Evolutionary conservation across 2,888 invertebrate genomes (phyloP).

Genomic region (Parnassius apollo): DNA sequence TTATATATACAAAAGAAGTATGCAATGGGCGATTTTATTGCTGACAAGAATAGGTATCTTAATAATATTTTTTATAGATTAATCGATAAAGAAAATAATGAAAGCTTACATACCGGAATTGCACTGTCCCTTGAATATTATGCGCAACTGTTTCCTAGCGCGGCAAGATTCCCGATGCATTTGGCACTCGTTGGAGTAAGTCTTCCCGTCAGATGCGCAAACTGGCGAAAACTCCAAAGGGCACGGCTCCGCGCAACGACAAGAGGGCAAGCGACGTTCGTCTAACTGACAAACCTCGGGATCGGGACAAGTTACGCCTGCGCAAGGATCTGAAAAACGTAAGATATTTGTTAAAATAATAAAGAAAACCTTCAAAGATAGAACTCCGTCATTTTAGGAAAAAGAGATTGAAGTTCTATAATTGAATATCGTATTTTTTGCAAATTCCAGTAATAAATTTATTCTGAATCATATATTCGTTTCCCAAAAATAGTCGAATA

Average conservation of each 20-base stretch:
- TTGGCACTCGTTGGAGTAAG: slow-evolving; percentile 92
- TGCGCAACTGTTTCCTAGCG: slow-evolving; percentile 85
- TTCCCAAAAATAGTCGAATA: no score
- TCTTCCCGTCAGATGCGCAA: slow-evolving; percentile 90
- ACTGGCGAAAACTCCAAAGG: slow-evolving; percentile 89
- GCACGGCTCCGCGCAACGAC: slow-evolving; percentile 90
- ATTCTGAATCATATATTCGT: no score
- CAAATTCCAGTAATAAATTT: no score
- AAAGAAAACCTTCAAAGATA: no score
- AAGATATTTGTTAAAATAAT: neutral
- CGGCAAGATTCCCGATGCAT: slow-evolving; percentile 91
- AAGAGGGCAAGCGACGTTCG: slow-evolving; percentile 87
- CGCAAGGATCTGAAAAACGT: slow-evolving; percentile 88
- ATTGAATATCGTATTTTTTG: no score
- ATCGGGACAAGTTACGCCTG: slow-evolving; percentile 87
- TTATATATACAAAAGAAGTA: no score
- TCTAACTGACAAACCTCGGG: slow-evolving; percentile 93
- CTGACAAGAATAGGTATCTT: no score
- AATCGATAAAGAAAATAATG: no score
- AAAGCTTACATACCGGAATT: slow-evolving; percentile 82
- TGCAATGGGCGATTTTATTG: no score
- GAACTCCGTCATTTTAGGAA: no score
- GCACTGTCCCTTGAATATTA: slow-evolving; percentile 92
- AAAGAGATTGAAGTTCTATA: no score
- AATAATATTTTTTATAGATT: no score